Base-by-base conservation (phyloP, 2,113 vertebrate species). In the Noctilio leporinus region DNA sequence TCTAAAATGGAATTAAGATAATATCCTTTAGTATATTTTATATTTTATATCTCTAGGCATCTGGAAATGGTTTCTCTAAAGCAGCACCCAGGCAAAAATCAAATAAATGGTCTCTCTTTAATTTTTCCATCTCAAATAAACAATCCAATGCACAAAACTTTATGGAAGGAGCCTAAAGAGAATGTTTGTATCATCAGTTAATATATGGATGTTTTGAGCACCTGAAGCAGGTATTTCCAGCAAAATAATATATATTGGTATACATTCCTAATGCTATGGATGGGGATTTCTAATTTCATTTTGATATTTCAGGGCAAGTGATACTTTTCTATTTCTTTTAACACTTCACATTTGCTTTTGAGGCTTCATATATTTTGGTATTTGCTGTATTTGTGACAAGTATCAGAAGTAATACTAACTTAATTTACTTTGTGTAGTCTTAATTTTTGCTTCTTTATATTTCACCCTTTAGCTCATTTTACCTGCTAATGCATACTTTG, bases 61-160 rank as follows among this genome's bases (percentile, higher is more conserved):
- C 73, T 89, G 64, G 24, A 94, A 87, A 47, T 8, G 0, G 80
- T 91, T 95, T 95, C 40, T 96, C 5, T 84, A 53, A 89, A 95
- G 33, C 17, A 92, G 16, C 62, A 95, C 10, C 7, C 26, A 78
- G 76, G 35, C n/a, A 94, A 87, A 96, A 86, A 83, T 95, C 67
- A 97, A 93, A 85, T 28, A 93, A 51, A 84, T 70, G 38, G 43
- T 75, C 40, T 94, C 89, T 76, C 22, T 64, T 89, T 80, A 67
- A 75, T 88, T 62, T 83, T 92, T 95, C 19, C n/a, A 83, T 75
- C 12, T 86, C n/a, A 65, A 43, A 57, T 83, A 93, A 93, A 83
- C 6, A 73, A 1, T 55, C 93, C 47, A 96, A 40, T 53, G 26
- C 1, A 47, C 45, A 20, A 10, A 86, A 55, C 47, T 94, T 86